Evolutionary conservation across 2,113 vertebrate species (phyloP).

Genomic region (Rhadina sibilatrix): DNA sequence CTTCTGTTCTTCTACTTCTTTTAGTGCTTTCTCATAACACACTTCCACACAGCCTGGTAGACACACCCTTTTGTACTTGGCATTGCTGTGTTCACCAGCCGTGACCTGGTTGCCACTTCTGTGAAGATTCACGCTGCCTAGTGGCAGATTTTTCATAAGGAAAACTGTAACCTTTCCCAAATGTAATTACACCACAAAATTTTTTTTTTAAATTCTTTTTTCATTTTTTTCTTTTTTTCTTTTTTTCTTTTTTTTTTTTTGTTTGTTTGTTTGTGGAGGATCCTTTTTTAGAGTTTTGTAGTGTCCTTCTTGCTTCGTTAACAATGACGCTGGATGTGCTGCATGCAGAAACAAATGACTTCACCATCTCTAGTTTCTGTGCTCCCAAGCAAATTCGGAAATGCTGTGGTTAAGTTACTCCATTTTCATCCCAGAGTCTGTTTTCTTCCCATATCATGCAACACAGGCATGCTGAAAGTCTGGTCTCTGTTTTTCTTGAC

Average conservation of each 20-base stretch:
- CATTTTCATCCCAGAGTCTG: conserved; percentile 45
- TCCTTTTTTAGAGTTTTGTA: neutral
- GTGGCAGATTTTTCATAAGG: neutral
- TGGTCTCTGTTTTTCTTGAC: neutral
- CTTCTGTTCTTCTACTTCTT: conserved; percentile 42
- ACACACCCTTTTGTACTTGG: neutral
- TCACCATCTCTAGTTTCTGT: neutral
- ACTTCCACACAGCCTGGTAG: neutral
- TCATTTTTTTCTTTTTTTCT: neutral
- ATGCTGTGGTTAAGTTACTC: neutral
- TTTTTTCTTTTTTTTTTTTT: no score
- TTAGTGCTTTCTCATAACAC: conserved; percentile 8
- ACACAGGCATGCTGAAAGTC: conserved; percentile 11
- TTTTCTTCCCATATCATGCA: conserved; percentile 36
- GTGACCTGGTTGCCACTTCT: neutral
- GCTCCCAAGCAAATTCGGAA: neutral
- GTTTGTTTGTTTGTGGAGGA: neutral
- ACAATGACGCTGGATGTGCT: neutral
- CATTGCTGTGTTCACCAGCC: neutral
- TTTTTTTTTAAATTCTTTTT: neutral
- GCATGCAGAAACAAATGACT: conserved; percentile 21
- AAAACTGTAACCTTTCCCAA: neutral
- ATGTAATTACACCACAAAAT: neutral
- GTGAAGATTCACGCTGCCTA: neutral
- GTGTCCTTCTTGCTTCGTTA: neutral